A percentile compares a stretch with the other conserved stretches of the same genome.
phyloP scores from a whole-genome alignment of 2,113 vertebrate genomes.

The Neolamprologus sp. region DNA sequence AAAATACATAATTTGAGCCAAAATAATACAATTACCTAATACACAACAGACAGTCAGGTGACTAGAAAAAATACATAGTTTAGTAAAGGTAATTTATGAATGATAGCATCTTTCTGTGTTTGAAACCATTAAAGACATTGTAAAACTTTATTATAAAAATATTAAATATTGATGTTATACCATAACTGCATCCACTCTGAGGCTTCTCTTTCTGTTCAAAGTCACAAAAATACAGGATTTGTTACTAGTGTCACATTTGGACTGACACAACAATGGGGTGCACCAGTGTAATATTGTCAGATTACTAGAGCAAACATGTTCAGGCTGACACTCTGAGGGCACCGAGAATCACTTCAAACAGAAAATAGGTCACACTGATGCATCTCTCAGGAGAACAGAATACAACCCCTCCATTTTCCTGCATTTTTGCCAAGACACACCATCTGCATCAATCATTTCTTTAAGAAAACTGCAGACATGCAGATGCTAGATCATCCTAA shows the following conservation, averaged over 20 bases:
- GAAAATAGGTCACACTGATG: slow-evolving; percentile 29
- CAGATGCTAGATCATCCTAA: not conserved
- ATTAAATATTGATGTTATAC: not conserved
- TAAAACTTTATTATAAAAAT: not conserved
- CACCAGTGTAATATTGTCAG: not conserved
- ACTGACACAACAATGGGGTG: not conserved
- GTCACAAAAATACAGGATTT: not conserved
- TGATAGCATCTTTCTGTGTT: not conserved
- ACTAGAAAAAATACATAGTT: not conserved
- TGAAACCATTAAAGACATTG: not conserved
- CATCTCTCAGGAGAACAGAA: not conserved
- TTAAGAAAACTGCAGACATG: not conserved
- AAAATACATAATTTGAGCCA: not conserved
- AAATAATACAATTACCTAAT: not conserved
- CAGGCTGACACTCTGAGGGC: not conserved
- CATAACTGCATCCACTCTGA: not conserved
- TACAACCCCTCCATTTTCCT: not conserved
- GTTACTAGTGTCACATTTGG: not conserved
- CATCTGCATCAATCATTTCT: not conserved
- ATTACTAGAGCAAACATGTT: not conserved
- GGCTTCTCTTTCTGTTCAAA: not conserved
- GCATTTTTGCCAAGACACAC: not conserved
- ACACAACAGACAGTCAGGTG: not conserved
- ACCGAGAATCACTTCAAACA: not conserved
- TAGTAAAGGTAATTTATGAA: not conserved